A percentile compares a stretch with the other conserved stretches of the same genome.
Conservation (phyloP, 2,888 invertebrate species). For the Cephus pulcher region DNA sequence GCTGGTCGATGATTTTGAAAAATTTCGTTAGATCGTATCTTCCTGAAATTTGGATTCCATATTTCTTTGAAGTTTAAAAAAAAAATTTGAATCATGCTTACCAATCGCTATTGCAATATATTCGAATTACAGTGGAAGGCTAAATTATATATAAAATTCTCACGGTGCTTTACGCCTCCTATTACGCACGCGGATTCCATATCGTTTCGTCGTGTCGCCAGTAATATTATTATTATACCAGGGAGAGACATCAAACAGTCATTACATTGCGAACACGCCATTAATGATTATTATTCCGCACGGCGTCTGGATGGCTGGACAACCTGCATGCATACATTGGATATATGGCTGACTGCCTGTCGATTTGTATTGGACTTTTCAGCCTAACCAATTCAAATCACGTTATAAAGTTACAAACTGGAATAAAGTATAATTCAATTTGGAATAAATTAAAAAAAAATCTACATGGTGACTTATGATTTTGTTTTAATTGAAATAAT, state of each 20-base stretch:
- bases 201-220: slow-evolving; percentile 1
- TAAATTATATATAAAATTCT: not conserved
- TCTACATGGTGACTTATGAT: too few relatives aligned
- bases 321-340: not conserved
- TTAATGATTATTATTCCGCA: slow-evolving; percentile 31
- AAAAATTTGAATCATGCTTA: not conserved
- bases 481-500: not conserved
- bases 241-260: slow-evolving; percentile 20
- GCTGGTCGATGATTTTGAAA: not conserved
- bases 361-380: not conserved
- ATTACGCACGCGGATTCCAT: not conserved
- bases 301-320: slow-evolving; percentile 8
- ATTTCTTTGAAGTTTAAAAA: not conserved
- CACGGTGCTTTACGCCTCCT: not conserved
- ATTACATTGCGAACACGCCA: slow-evolving; percentile 22
- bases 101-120: not conserved
- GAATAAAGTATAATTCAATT: not conserved
- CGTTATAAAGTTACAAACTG: not conserved
- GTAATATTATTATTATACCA: slow-evolving; percentile 17
- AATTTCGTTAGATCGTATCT: not conserved
- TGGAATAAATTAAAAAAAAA: not conserved
- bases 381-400: not conserved
- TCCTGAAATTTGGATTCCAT: not conserved
- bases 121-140: not conserved
- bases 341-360: not conserved